Evolutionary conservation across 2,797 vertebrate species (phyloP).

Genomic region (Synaphobranchus kaupii): DNA sequence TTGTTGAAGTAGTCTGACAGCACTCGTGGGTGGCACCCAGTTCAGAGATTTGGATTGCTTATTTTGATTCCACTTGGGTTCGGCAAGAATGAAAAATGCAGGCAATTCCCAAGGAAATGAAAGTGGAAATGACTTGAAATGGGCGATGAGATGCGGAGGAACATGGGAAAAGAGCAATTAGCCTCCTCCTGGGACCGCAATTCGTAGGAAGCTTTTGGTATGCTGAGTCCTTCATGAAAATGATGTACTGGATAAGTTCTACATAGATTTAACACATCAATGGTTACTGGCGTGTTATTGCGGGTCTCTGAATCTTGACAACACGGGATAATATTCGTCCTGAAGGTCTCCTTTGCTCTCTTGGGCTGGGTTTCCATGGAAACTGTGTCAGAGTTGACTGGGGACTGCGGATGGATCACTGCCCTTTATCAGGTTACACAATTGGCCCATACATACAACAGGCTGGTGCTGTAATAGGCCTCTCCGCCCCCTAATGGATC

Average conservation of each 20-base stretch:
- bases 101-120: background rate
- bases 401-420: constrained; percentile 18
- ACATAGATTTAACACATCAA: constrained; percentile 13
- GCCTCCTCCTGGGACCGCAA: background rate
- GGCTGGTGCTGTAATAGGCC: background rate
- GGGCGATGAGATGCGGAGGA: background rate
- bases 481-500: background rate
- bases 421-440: constrained; percentile 19
- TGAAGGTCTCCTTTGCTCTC: constrained; percentile 16
- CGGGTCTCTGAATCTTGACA: constrained; percentile 7
- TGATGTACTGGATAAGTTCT: constrained; percentile 8
- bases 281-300: background rate
- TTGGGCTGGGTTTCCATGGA: constrained; percentile 27
- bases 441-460: constrained; percentile 7
- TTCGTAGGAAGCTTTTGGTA: background rate
- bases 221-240: background rate
- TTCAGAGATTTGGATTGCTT: background rate
- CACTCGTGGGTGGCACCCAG: background rate
- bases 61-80: background rate
- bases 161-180: constrained; percentile 1
- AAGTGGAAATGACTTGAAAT: background rate
- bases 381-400: constrained; percentile 28
- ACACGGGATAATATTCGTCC: constrained; percentile 24
- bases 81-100: background rate
- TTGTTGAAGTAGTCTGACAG: background rate